These are phyloP conservation scores for Periophthalmodon schlosseri DNA, from an alignment of 2,113 vertebrate species.

Conservation along the genomic window DNA sequence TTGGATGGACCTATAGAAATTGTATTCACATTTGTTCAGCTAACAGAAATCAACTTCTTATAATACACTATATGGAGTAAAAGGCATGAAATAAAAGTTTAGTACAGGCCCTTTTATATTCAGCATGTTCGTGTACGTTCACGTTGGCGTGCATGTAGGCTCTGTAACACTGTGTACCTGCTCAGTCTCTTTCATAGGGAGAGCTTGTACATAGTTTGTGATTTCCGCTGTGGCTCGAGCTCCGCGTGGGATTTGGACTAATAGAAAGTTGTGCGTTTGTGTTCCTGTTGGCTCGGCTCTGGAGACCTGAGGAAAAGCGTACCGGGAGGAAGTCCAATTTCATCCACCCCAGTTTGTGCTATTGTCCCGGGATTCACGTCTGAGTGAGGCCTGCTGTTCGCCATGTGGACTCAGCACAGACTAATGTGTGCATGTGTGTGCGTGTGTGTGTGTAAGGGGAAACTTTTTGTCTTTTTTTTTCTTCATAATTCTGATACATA, in stretches of 20 bases:
- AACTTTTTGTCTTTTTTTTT: background rate
- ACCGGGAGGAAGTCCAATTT: slow-evolving; percentile 18
- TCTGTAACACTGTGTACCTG: background rate
- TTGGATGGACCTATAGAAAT: too few relatives aligned
- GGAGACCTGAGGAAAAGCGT: slow-evolving; percentile 8
- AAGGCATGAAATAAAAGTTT: background rate
- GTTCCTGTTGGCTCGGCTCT: slow-evolving; percentile 7
- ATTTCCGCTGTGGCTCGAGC: slow-evolving; percentile 24
- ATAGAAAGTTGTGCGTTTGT: slow-evolving; percentile 25
- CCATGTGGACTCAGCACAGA: background rate
- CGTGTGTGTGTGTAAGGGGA: background rate
- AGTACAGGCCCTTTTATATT: background rate
- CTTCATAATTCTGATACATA: too few relatives aligned
- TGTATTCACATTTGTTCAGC: too few relatives aligned
- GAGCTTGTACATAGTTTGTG: slow-evolving; percentile 13
- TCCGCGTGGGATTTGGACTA: slow-evolving; percentile 32
- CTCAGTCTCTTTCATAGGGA: slow-evolving; percentile 11
- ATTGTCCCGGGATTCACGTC: slow-evolving; percentile 7
- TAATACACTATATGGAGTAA: too few relatives aligned
- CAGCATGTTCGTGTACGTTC: background rate
- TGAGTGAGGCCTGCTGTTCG: background rate
- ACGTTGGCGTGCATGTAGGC: background rate
- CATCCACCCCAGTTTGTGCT: background rate
- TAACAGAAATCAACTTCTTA: too few relatives aligned
- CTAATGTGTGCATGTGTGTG: background rate